These are phyloP conservation scores for Oxyruncus cristatus DNA, from an alignment of 2,113 vertebrate species.

Conservation along the genomic window DNA sequence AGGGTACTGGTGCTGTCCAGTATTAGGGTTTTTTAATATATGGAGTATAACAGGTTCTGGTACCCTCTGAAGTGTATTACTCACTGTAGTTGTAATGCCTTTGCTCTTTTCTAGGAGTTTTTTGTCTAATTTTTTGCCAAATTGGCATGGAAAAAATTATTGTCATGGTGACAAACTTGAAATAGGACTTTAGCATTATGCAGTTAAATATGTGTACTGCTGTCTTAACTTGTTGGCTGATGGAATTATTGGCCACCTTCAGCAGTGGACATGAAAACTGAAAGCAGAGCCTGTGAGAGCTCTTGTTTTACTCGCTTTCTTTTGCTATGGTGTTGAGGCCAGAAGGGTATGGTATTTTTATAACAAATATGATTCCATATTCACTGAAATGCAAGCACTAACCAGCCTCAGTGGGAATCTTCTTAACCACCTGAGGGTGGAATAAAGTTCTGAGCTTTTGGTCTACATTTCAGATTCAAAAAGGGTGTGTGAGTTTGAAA, in stretches of 20 bases:
- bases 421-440: background rate
- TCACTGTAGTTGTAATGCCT: background rate
- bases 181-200: background rate
- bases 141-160: background rate
- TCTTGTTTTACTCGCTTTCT: background rate
- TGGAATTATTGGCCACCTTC: background rate
- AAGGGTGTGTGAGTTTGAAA: background rate
- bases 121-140: background rate
- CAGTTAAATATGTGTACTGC: background rate
- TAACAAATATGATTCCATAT: background rate
- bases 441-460: background rate
- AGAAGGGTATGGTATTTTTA: background rate
- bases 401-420: background rate
- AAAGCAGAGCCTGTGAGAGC: background rate
- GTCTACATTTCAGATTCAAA: background rate
- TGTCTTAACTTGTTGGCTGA: background rate
- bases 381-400: background rate
- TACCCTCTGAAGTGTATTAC: background rate
- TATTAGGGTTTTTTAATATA: background rate
- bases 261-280: background rate
- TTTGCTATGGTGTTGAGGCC: background rate
- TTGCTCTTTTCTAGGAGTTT: background rate
- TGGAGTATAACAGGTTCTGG: background rate
- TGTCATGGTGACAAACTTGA: background rate
- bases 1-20: background rate